These are phyloP conservation scores for Dermolepida albohirtum DNA, from an alignment of 2,888 invertebrate species.

Conservation along the genomic window DNA sequence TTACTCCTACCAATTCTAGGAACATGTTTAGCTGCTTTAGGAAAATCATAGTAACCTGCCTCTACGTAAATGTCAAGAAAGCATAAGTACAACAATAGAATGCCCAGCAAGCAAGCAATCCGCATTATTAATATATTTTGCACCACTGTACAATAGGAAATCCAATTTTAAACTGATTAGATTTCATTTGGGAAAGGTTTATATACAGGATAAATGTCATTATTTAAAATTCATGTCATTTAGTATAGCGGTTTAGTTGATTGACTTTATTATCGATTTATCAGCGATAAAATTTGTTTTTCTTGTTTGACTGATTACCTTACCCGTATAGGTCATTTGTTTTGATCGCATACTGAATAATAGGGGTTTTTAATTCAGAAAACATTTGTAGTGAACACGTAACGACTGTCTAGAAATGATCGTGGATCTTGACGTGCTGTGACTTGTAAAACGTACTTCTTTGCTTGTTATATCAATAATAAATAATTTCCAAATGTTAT, in stretches of 20 bases:
- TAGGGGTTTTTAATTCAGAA: not conserved
- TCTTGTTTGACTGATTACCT: conserved; percentile 17
- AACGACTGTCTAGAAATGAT: too few relatives aligned
- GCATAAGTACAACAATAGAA: conserved; percentile 29
- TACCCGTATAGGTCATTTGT: conserved; percentile 9
- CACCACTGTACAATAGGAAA: not conserved
- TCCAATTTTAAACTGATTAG: not conserved
- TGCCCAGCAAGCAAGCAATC: conserved; percentile 9
- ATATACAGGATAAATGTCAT: conserved; percentile 5
- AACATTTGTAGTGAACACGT: too few relatives aligned
- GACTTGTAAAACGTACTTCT: too few relatives aligned
- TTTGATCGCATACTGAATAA: not conserved
- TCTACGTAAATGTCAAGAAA: conserved; percentile 14
- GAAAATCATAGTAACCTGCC: conserved; percentile 52
- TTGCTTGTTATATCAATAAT: too few relatives aligned
- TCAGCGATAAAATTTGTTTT: not conserved
- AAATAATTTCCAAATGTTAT: too few relatives aligned
- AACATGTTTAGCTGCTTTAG: conserved; percentile 62
- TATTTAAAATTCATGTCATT: conserved; percentile 32
- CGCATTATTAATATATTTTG: conserved; percentile 28
- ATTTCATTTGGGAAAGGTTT: not conserved
- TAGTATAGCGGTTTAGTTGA: conserved; percentile 16
- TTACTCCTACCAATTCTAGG: conserved; percentile 56
- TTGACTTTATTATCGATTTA: conserved; percentile 8
- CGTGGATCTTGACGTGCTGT: too few relatives aligned